Evolutionary conservation across 2,797 vertebrate genomes (phyloP).

Genomic region (Halcyon smyrnensis): DNA sequence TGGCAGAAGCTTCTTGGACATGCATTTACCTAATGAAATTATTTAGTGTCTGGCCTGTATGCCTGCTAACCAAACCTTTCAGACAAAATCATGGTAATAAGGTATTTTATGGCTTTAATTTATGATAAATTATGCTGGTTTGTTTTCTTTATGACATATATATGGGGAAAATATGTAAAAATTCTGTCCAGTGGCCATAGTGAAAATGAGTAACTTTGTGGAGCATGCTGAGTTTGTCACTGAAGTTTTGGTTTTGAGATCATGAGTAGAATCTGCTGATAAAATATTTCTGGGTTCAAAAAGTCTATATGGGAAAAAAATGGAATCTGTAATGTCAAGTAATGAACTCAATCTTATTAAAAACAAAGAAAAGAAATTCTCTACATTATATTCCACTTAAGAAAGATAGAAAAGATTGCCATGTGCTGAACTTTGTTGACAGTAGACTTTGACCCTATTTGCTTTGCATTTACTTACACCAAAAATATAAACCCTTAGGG

Average conservation of each 20-base stretch:
- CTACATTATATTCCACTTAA: background rate
- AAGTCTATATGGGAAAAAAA: background rate
- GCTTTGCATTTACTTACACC: background rate
- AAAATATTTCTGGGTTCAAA: background rate
- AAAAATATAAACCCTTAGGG: background rate
- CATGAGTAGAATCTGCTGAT: background rate
- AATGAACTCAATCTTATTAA: background rate
- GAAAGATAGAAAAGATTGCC: background rate
- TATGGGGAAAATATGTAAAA: background rate
- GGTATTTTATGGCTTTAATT: background rate
- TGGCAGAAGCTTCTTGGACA: slow-evolving; percentile 61
- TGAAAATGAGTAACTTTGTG: background rate
- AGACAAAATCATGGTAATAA: background rate
- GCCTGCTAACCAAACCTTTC: slow-evolving; percentile 15
- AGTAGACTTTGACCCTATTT: background rate
- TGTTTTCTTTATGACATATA: background rate
- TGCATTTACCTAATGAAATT: slow-evolving; percentile 68
- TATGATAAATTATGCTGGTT: background rate
- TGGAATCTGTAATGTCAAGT: background rate
- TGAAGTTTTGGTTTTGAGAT: background rate
- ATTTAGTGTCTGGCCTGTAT: slow-evolving; percentile 10
- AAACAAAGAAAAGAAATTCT: background rate
- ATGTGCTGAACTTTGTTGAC: background rate
- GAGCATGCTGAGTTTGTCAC: background rate
- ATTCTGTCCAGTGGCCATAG: background rate